Evolutionary conservation across 2,888 invertebrate species (phyloP), one percentile per base, ranked within the genome.

Genomic region (Cryptocephalus moraei): DNA sequence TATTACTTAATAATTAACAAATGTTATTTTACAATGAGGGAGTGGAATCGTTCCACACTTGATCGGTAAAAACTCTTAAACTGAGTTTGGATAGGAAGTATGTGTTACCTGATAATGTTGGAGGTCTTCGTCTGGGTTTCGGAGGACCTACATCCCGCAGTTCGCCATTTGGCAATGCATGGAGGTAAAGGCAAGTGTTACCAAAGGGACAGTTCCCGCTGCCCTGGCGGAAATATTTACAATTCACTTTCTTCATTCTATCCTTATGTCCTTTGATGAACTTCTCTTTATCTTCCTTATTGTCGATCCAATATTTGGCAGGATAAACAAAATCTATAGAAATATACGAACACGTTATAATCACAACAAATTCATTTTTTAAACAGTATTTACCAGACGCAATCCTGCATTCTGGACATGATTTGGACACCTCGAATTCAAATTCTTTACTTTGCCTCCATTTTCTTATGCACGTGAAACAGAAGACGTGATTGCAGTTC

Each of bases 201-300:
- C 86, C 86, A 69, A 90, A 90, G 1, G 87, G 88, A 71, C 89
- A 89, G 57, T 79, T 81, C 14, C 85, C 85, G 44, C 74, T 73
- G 2, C 86, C 86, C 67, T 81, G 78, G 55, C 81, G 80, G 67
- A 86, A 89, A 64, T 89, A 86, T 64, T 83, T 84, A 73, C 88
- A 90, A 55, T 81, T 52, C 32, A 49, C 33, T 46, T 50, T 49
- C 39, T 78, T 79, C 56, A 86, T 70, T 44, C 82, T 83, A 45
- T 73, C 70, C 64, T 83, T 84, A 69, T 88, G 88, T 47, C 78
- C 78, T 14, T 70, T 72, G 39, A 88, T 82, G 32, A 88, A 73
- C 58, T 80, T 78, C 32, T 79, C 77, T 63, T 90, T 90, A 50
- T 87, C 86, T 53, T 82, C 81, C 57, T 81, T 79, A 8, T 78